Conservation (phyloP, 2,888 invertebrate genomes). For the Polydrusus pterygomalis region DNA sequence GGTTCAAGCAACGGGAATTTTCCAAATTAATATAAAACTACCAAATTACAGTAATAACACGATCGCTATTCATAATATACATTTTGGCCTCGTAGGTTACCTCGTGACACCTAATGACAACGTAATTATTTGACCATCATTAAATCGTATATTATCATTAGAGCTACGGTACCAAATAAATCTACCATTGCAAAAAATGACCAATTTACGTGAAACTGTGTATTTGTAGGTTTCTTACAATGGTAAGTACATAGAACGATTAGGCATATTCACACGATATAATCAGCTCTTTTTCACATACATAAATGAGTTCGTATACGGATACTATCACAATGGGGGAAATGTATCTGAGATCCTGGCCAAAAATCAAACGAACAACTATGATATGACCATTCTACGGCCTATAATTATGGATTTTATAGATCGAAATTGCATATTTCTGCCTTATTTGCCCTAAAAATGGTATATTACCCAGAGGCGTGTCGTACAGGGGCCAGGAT, state of each 20-base stretch:
- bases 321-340: neutral
- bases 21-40: neutral
- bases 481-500: too few relatives aligned
- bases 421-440: too few relatives aligned
- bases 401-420: too few relatives aligned
- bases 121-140: conserved; percentile 29
- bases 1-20: neutral
- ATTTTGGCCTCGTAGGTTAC: neutral
- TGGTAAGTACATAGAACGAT: conserved; percentile 4
- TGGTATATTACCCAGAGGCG: too few relatives aligned
- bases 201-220: conserved; percentile 33
- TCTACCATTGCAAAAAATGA: conserved; percentile 27
- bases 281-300: conserved; percentile 35
- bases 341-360: neutral
- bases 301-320: conserved; percentile 11
- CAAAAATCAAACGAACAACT: conserved; percentile 7
- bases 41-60: neutral
- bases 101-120: conserved; percentile 35
- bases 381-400: too few relatives aligned
- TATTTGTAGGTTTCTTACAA: conserved; percentile 25
- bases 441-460: too few relatives aligned
- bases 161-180: conserved; percentile 31
- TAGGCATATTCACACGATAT: conserved; percentile 39
- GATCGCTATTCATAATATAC: neutral
- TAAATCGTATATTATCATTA: conserved; percentile 31